Conservation (phyloP, 1,140 invertebrate species). For the Drosophila arizonae region DNA sequence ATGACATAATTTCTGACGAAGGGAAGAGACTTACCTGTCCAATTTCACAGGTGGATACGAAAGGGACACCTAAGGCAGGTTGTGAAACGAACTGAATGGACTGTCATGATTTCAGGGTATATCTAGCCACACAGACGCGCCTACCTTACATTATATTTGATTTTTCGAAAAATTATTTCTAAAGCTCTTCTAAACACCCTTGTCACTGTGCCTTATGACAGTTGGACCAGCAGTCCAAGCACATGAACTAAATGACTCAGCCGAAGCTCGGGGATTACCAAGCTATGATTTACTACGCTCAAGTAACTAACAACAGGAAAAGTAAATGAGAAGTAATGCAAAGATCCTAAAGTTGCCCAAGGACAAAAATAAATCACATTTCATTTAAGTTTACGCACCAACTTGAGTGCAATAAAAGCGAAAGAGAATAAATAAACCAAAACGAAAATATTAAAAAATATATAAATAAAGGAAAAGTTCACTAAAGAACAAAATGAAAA, state of each 20-base stretch:
- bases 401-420: slow-evolving; percentile 64
- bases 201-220: slow-evolving; percentile 29
- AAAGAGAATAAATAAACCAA: slow-evolving; percentile 12
- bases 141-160: neutral
- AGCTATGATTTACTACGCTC: slow-evolving; percentile 35
- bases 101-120: neutral
- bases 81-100: neutral
- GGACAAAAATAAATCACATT: slow-evolving; percentile 38
- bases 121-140: neutral
- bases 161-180: slow-evolving; percentile 19
- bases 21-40: no score
- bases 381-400: slow-evolving; percentile 67
- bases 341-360: slow-evolving; percentile 26
- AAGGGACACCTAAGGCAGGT: no score
- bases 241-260: slow-evolving; percentile 11
- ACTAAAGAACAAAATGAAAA: slow-evolving; percentile 68
- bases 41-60: no score
- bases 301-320: slow-evolving; percentile 9
- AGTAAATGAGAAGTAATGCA: slow-evolving; percentile 36
- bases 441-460: slow-evolving; percentile 34
- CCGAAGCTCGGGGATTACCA: slow-evolving; percentile 25
- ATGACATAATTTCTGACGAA: no score
- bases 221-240: slow-evolving; percentile 11
- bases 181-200: slow-evolving; percentile 10
- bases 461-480: slow-evolving; percentile 34